A percentile compares a stretch with the other conserved stretches of the same genome.
Evolutionary conservation across 2,888 invertebrate species (phyloP).

Genomic region (Trichacis sp.): DNA sequence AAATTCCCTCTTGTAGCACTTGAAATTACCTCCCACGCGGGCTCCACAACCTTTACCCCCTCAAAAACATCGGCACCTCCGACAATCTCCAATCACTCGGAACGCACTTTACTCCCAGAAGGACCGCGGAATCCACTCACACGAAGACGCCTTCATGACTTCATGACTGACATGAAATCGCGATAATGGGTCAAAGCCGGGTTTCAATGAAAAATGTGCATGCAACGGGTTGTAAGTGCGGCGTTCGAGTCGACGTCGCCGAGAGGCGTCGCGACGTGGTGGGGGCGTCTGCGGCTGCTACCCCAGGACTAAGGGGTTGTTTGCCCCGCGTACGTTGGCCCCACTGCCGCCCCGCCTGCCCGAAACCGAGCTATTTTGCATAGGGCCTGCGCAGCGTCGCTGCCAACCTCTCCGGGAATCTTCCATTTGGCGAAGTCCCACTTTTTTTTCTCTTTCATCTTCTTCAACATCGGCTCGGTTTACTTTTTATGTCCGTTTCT

Average conservation of each 20-base stretch:
- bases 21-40: too few relatives aligned
- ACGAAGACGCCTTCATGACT: background rate
- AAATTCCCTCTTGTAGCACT: too few relatives aligned
- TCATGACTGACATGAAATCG: background rate
- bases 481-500: too few relatives aligned
- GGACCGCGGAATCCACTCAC: background rate
- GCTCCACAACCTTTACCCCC: too few relatives aligned
- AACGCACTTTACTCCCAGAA: too few relatives aligned
- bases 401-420: slow-evolving; percentile 35
- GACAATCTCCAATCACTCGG: too few relatives aligned
- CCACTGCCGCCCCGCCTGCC: slow-evolving; percentile 29
- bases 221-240: slow-evolving; percentile 28
- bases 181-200: background rate
- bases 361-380: slow-evolving; percentile 61
- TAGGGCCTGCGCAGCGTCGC: slow-evolving; percentile 63
- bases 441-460: slow-evolving; percentile 34
- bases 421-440: slow-evolving; percentile 58
- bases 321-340: slow-evolving; percentile 54
- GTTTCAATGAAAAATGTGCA: slow-evolving; percentile 6
- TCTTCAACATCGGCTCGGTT: slow-evolving; percentile 25
- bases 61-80: too few relatives aligned
- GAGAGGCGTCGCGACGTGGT: slow-evolving; percentile 61
- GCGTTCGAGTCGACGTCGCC: slow-evolving; percentile 54
- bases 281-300: slow-evolving; percentile 68
- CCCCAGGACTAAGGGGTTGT: slow-evolving; percentile 68